phyloP scores from a whole-genome alignment of 2,113 vertebrate species.

The Mystacornis crossleyi region DNA sequence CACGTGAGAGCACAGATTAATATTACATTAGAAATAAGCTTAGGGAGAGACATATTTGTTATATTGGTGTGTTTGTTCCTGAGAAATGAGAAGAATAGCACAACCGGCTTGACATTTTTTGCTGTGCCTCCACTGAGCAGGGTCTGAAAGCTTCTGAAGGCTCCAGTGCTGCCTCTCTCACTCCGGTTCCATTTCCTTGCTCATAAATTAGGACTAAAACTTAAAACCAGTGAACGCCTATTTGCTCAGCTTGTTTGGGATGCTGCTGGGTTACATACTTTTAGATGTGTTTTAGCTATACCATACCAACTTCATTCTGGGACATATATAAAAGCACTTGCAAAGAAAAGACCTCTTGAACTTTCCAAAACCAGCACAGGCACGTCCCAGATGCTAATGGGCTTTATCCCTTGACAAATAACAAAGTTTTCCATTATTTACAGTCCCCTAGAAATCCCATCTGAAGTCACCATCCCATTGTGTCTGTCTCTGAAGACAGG shows the following conservation, averaged over 20 bases:
- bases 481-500: background rate
- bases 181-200: background rate
- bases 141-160: background rate
- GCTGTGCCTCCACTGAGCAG: background rate
- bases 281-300: background rate
- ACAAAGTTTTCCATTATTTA: background rate
- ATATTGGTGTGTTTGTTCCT: background rate
- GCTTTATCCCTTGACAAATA: background rate
- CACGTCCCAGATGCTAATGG: background rate
- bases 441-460: background rate
- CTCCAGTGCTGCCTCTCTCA: background rate
- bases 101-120: background rate
- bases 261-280: background rate
- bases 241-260: background rate
- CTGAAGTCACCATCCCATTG: background rate
- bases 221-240: background rate
- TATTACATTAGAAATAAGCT: slow-evolving; percentile 14
- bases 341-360: slow-evolving; percentile 15
- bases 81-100: background rate
- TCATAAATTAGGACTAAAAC: background rate
- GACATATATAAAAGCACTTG: background rate
- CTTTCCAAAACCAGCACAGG: background rate
- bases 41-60: background rate
- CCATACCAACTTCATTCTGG: background rate
- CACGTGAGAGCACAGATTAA: background rate